These are phyloP conservation scores for Gila orcuttii DNA, from an alignment of 2,113 vertebrate genomes.

Conservation along the genomic window DNA sequence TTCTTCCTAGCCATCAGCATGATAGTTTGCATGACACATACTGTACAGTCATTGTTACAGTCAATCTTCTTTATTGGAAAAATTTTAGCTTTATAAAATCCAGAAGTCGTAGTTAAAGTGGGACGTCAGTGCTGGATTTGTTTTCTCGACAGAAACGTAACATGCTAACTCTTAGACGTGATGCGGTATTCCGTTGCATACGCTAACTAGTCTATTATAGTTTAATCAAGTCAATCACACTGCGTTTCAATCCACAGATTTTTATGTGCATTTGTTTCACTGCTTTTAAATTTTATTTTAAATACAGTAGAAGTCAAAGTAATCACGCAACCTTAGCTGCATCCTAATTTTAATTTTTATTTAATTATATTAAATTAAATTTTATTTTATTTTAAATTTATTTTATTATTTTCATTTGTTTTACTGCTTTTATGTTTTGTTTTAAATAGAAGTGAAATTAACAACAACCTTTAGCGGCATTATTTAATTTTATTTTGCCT, in stretches of 20 bases:
- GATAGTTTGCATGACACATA: constrained; percentile 4
- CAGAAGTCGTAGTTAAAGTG: constrained; percentile 30
- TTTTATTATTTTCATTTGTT: neutral
- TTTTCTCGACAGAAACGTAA: neutral
- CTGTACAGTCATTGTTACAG: neutral
- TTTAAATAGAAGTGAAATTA: neutral
- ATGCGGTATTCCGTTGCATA: too few relatives aligned
- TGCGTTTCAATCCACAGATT: too few relatives aligned
- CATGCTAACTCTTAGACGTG: neutral
- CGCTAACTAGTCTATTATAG: neutral
- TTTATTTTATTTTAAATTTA: too few relatives aligned
- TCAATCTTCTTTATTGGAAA: constrained; percentile 58
- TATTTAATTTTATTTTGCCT: too few relatives aligned
- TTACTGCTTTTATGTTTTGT: neutral
- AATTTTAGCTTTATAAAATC: constrained; percentile 59
- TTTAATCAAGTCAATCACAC: too few relatives aligned
- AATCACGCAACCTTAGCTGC: too few relatives aligned
- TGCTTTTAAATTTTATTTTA: too few relatives aligned
- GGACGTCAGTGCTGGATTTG: neutral
- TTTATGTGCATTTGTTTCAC: too few relatives aligned
- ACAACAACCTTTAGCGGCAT: too few relatives aligned
- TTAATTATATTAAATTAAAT: too few relatives aligned
- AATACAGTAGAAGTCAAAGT: too few relatives aligned
- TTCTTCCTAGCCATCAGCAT: constrained; percentile 16
- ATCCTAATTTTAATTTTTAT: too few relatives aligned